Base-by-base conservation (phyloP, 2,797 vertebrate species). In the Spheniscus humboldti region DNA sequence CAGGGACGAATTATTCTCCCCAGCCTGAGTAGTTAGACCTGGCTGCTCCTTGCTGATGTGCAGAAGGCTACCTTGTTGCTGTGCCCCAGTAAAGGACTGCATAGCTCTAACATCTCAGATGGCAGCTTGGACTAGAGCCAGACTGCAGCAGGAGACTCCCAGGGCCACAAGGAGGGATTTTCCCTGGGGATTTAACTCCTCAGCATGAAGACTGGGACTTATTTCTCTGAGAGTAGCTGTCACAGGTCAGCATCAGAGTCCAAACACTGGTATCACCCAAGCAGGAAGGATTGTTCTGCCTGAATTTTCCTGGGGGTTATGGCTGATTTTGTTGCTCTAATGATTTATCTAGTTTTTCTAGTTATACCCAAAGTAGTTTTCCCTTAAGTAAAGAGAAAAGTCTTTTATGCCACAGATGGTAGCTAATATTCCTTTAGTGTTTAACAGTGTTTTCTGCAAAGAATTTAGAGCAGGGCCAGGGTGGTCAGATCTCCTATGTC, bases 221-320 rank as follows among this genome's bases (percentile, higher is more conserved):
- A 19, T 69, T 63, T n/a, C 45, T 62, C 47, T 56, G 27, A 47
- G 18, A 75, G 7, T 1, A 88, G 53, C 20, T 90, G 55, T 9
- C 41, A 52, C 10, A 64, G 20, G 16, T 69, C 75, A 71, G 33
- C 28, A 16, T 13, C 45, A 0, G 4, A 68, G 13, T 31, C 24
- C 14, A 48, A 87, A 45, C 18, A 10, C 7, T 8, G 25, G 9
- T 45, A 8, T 41, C 14, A 10, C 0, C 0, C 14, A 57, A 48
- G 17, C 11, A 47, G 27, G 27, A 56, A 5, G 8, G 2, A 13
- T 41, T 52, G 50, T 27, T 91, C 82, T 81, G 31, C 39, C 31
- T 43, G 30, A 31, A 27, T 67, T 74, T 72, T 60, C 50, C 6
- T 66, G 19, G 8, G 18, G 35, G 2, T n/a, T 83, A 39, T 7